Conservation (phyloP, 2,113 vertebrate species). For the Turdus rufiventris region DNA sequence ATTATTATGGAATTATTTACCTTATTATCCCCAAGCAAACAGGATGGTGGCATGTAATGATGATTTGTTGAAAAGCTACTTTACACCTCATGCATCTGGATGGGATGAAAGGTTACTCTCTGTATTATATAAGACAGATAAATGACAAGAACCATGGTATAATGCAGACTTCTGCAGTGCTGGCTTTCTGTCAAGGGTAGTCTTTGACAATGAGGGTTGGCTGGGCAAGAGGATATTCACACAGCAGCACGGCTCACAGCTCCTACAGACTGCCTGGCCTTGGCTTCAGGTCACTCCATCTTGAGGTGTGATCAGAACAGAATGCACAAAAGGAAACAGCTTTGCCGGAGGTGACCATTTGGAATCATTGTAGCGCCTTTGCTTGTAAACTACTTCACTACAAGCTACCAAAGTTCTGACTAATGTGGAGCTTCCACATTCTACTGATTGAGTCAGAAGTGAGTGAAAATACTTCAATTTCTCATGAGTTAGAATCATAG, state of each 20-base stretch:
- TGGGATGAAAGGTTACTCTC: neutral
- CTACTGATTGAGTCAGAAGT: neutral
- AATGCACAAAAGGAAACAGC: neutral
- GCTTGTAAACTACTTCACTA: neutral
- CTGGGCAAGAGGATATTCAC: neutral
- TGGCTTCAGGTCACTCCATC: neutral
- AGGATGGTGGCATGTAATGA: accelerated
- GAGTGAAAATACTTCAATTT: neutral
- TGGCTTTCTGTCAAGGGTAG: neutral
- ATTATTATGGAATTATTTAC: neutral
- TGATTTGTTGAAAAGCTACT: neutral
- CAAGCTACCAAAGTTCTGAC: neutral
- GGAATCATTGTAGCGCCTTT: neutral
- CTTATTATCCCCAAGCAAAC: neutral
- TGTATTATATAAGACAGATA: neutral
- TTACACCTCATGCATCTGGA: neutral
- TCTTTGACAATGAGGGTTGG: neutral
- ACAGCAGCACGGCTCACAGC: neutral
- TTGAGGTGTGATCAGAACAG: neutral
- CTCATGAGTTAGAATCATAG: neutral
- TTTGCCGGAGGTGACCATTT: neutral
- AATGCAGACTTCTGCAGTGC: neutral
- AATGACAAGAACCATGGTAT: neutral
- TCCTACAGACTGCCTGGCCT: neutral
- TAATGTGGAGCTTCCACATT: neutral